Base-by-base conservation (phyloP, 1,140 invertebrate genomes). In the Papilio polyxenes region DNA sequence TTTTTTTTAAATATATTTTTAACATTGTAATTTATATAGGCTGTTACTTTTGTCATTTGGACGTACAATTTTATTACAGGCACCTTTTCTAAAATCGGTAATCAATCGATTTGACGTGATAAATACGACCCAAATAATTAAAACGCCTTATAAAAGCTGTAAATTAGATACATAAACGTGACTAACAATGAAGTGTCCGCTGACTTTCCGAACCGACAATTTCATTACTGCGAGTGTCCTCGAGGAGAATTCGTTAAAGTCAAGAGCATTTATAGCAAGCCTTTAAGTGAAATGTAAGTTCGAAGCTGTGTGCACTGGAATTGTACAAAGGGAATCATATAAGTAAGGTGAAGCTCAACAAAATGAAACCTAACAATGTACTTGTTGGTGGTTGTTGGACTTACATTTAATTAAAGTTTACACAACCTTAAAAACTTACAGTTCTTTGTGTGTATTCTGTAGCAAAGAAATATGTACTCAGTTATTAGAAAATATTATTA, bases 151-250 rank as follows among this genome's bases (percentile, higher is more conserved):
- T 4, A 65, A 65, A 23, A 7, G 20, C 0, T 65, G 23, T 65
- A 23, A 11, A 65, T 65, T 65, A 11, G 23, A 13, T 13, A 65
- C 23, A 65, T 31, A 65, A 31, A 13, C 9, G 3, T 65, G 62
- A 65, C 62, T 65, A 23, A 31, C 62, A 65, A 65, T 65, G 62
- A 31, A 65, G 23, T 23, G 59, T 65, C 10, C 20, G 8, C 20
- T 31, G 23, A 65, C 20, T 65, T 65, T 65, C 9, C 10, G 23
- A 65, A 65, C 9, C 23, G 23, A 23, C 11, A 11, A 65, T 59
- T 59, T 59, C 56, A 59, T 59, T 59, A 59, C n/a, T 59, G 56
- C 56, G 17, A 59, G 56, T 59, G n/a, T 59, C 56, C 56, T 59
- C 56, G 17, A 59, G 56, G 56, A 59, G 56, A 59, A 59, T 20